phyloP scores from a whole-genome alignment of 1,140 invertebrate species.

The Magallana ariakensis region DNA sequence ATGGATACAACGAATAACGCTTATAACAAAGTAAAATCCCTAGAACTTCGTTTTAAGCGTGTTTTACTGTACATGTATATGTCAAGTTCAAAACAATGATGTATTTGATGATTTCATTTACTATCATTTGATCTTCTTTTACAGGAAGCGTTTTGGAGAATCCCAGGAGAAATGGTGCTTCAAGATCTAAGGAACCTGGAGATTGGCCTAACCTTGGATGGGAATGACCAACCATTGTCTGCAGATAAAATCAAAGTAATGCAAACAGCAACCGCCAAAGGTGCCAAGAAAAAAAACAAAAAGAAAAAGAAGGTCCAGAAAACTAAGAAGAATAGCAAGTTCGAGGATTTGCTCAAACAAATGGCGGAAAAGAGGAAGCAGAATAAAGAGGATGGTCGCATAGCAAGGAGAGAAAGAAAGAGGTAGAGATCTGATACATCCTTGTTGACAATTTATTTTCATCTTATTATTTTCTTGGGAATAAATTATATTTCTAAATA shows the following conservation, averaged over 20 bases:
- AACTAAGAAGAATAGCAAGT: slow-evolving; percentile 24
- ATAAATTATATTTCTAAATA: too few species aligned
- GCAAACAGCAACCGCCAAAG: slow-evolving; percentile 8
- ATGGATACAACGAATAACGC: too few species aligned
- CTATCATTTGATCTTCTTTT: background rate
- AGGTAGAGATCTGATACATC: slow-evolving; percentile 4
- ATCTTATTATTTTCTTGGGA: too few species aligned
- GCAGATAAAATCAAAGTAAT: slow-evolving; percentile 63
- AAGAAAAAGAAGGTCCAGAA: slow-evolving; percentile 52
- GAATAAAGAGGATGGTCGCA: slow-evolving; percentile 15
- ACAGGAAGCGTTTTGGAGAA: slow-evolving; percentile 77
- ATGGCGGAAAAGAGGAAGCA: slow-evolving; percentile 57
- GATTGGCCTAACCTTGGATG: slow-evolving; percentile 65
- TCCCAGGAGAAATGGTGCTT: slow-evolving; percentile 65
- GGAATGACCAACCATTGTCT: slow-evolving; percentile 61
- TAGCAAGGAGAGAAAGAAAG: slow-evolving; percentile 40
- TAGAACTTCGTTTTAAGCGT: too few species aligned
- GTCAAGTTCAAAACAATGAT: too few species aligned
- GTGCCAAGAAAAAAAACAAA: slow-evolving; percentile 53
- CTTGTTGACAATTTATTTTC: too few species aligned
- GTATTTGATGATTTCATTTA: too few species aligned
- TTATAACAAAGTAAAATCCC: too few species aligned
- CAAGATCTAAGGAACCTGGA: slow-evolving; percentile 63
- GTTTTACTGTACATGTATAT: too few species aligned
- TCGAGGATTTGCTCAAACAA: slow-evolving; percentile 51